Evolutionary conservation across 2,113 vertebrate genomes (phyloP).

Genomic region (Porphyrio hochstetteri): DNA sequence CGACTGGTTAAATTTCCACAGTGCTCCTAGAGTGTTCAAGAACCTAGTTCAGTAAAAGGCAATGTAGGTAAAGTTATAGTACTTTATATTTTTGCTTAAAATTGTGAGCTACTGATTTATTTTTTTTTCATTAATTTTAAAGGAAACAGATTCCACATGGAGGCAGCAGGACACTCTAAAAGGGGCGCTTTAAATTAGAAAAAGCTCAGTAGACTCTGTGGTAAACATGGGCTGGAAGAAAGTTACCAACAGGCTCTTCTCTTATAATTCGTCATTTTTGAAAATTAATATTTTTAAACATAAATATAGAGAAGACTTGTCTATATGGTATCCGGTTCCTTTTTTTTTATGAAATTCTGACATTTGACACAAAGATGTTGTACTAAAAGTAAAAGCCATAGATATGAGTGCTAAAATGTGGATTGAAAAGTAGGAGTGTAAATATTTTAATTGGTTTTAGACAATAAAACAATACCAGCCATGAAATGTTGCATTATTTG

Average conservation of each 20-base stretch:
- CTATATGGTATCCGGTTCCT: constrained; percentile 69
- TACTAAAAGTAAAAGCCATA: constrained; percentile 74
- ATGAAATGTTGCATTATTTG: constrained; percentile 60
- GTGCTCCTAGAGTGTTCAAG: constrained; percentile 56
- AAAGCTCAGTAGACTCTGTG: constrained; percentile 58
- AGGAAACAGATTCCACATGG: constrained; percentile 35
- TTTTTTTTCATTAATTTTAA: constrained; percentile 11
- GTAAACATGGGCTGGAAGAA: constrained; percentile 65
- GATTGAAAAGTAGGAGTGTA: constrained; percentile 73
- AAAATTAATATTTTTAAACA: constrained; percentile 68
- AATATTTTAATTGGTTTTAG: constrained; percentile 78
- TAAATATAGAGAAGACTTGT: constrained; percentile 59
- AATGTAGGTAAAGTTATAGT: constrained; percentile 45
- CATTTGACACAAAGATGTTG: constrained; percentile 66
- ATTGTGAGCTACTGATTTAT: constrained; percentile 39
- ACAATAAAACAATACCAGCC: constrained; percentile 74
- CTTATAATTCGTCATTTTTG: constrained; percentile 51
- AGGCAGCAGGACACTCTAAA: constrained; percentile 4
- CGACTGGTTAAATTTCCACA: constrained; percentile 52
- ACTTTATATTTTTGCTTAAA: constrained; percentile 62
- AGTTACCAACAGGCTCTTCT: constrained; percentile 63
- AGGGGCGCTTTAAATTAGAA: constrained; percentile 60
- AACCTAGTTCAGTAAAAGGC: constrained; percentile 43
- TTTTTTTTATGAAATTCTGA: constrained; percentile 48
- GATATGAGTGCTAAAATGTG: constrained; percentile 75